Evolutionary conservation across 2,888 invertebrate species (phyloP), one percentile per base, ranked within the genome.

Genomic region (Drosophila subquinaria): DNA sequence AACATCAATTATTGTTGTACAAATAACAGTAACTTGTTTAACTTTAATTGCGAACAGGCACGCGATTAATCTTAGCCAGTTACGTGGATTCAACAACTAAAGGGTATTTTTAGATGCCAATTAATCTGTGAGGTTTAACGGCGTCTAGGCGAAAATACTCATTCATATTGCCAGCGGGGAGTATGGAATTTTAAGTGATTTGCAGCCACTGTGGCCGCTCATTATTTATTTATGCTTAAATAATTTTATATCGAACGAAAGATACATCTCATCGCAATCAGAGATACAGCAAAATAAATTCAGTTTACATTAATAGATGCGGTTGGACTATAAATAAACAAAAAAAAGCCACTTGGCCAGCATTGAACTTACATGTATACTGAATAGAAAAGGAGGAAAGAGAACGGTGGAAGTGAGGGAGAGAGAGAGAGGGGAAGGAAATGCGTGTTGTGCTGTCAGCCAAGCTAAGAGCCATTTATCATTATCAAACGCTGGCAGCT

Each of bases 141-240:
- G 30, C 45, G 35, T 10, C 42, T 50, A 38, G 59, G 38, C 23
- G 9, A 48, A 74, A 62, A 56, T 60, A 47, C 52, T 36, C 56
- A 57, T 57, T 56, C 51, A 50, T 45, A 57, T 59, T 50, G 69
- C 47, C 64, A 67, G 75, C 67, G 64, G 69, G 70, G 15, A 33
- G 61, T 51, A 62, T 73, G 85, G 88, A 85, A 84, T 84, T 88
- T 84, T 85, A 84, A 85, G 84, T 82, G 85, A 81, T 85, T 88
- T 82, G 78, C 81, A 71, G 73, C 73, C 67, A 67, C 73, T 60
- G 73, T 30, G 55, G 35, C 63, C 38, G 35, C 68, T 61, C 74
- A 88, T 84, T 79, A 84, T 88, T 82, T 82, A 82, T 80, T 79
- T 78, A 60, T 60, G 63, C 60, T 52, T 35, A 27, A 51, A 40